A percentile compares a stretch with the other conserved stretches of the same genome.
Conservation (phyloP, 2,888 invertebrate species). For the Caenorhabditis doughertyi region DNA sequence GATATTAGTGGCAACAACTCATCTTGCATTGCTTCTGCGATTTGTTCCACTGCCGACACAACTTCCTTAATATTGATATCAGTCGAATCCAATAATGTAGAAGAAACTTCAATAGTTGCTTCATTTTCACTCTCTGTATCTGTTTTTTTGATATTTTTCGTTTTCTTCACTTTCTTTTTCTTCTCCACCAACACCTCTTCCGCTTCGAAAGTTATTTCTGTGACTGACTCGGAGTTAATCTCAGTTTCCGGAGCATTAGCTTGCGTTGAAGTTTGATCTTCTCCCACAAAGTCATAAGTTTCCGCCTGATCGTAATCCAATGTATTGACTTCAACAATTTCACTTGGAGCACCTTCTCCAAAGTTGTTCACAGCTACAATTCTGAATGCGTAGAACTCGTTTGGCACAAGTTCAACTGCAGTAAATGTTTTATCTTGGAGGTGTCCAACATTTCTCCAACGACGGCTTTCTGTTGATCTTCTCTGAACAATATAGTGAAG, state of each 20-base stretch:
- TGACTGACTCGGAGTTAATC: background rate
- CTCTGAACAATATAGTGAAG: constrained; percentile 68
- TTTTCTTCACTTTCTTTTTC: constrained; percentile 34
- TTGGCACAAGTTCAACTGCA: constrained; percentile 69
- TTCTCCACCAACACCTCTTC: background rate
- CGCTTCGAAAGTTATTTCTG: constrained; percentile 19
- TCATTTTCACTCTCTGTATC: background rate
- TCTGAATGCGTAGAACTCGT: constrained; percentile 74
- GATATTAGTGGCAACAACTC: background rate
- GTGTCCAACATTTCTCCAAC: constrained; percentile 71
- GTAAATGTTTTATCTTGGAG: constrained; percentile 58
- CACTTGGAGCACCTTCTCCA: constrained; percentile 69
- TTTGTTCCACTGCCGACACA: constrained; percentile 7
- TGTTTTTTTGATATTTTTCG: constrained; percentile 20
- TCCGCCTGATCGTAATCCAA: constrained; percentile 60
- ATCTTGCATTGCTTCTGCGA: constrained; percentile 1
- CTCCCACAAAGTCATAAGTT: constrained; percentile 55
- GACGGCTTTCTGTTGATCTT: constrained; percentile 69
- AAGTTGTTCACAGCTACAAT: constrained; percentile 68
- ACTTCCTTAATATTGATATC: constrained; percentile 10
- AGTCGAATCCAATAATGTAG: background rate
- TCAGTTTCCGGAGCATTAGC: background rate
- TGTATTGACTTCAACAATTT: constrained; percentile 66
- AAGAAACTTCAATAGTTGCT: background rate
- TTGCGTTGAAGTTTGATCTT: constrained; percentile 36